phyloP scores from a whole-genome alignment of 2,797 vertebrate genomes.

The Synaphobranchus kaupii region DNA sequence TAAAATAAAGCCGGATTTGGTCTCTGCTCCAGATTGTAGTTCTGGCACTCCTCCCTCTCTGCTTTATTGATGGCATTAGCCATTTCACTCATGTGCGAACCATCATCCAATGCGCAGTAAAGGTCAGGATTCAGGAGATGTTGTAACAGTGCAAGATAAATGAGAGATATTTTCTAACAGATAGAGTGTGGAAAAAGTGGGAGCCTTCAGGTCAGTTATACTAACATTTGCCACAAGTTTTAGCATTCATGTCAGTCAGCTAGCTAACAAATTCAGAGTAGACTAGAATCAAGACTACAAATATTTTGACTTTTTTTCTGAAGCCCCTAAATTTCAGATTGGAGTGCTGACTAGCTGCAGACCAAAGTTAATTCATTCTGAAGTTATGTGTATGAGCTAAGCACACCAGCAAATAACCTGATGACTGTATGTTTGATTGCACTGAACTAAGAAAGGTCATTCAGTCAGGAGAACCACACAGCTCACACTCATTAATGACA shows the following conservation, averaged over 20 bases:
- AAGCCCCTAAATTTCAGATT: background rate
- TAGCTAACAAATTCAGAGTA: background rate
- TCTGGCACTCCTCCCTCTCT: background rate
- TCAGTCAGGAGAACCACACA: background rate
- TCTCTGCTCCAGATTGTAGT: background rate
- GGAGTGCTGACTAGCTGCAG: background rate
- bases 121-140: constrained; percentile 9
- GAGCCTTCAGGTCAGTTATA: background rate
- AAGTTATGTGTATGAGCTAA: background rate
- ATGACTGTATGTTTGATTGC: background rate
- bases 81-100: background rate
- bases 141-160: background rate
- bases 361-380: background rate
- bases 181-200: background rate
- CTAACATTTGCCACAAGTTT: background rate
- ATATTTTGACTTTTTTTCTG: background rate
- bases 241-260: background rate
- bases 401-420: background rate
- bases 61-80: background rate
- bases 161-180: background rate
- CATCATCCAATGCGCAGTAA: background rate
- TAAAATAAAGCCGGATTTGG: background rate
- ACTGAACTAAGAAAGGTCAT: background rate
- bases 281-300: background rate
- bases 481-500: background rate